Conservation (phyloP, 1,140 invertebrate species). For the Drosophila azteca region DNA sequence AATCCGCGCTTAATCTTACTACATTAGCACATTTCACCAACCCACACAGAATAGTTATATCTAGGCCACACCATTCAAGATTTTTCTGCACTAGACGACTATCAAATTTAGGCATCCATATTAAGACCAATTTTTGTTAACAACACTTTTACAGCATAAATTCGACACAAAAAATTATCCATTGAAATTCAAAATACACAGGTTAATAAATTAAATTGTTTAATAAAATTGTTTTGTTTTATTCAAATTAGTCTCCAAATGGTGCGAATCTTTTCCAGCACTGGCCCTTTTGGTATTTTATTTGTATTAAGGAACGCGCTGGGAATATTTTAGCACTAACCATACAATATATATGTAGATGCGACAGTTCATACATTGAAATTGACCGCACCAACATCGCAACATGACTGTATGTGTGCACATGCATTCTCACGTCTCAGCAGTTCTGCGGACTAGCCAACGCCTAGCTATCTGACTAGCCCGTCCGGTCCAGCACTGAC, state of each 20-base stretch:
- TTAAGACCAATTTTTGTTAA: slow-evolving; percentile 21
- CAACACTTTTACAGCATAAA: slow-evolving; percentile 25
- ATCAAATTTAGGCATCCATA: slow-evolving; percentile 25
- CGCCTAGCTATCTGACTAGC: too few species aligned
- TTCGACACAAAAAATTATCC: slow-evolving; percentile 26
- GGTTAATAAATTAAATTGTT: slow-evolving; percentile 30
- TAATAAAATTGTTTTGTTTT: background rate
- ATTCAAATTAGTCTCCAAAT: background rate
- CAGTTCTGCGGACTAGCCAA: too few species aligned
- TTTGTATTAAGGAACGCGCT: too few species aligned
- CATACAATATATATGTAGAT: too few species aligned
- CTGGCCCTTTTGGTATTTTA: background rate
- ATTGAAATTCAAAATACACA: slow-evolving; percentile 49
- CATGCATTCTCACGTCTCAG: too few species aligned
- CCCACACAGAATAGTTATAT: slow-evolving; percentile 24
- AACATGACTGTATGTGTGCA: too few species aligned
- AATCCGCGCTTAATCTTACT: slow-evolving; percentile 60
- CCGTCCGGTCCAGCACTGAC: too few species aligned
- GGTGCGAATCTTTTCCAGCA: background rate
- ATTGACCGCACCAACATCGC: too few species aligned
- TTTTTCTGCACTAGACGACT: slow-evolving; percentile 14
- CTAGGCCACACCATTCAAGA: slow-evolving; percentile 2
- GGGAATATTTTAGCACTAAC: too few species aligned
- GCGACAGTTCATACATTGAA: too few species aligned
- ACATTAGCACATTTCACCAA: slow-evolving; percentile 20